These are phyloP conservation scores for Apoderus coryli DNA, from an alignment of 2,888 invertebrate genomes.

Conservation along the genomic window DNA sequence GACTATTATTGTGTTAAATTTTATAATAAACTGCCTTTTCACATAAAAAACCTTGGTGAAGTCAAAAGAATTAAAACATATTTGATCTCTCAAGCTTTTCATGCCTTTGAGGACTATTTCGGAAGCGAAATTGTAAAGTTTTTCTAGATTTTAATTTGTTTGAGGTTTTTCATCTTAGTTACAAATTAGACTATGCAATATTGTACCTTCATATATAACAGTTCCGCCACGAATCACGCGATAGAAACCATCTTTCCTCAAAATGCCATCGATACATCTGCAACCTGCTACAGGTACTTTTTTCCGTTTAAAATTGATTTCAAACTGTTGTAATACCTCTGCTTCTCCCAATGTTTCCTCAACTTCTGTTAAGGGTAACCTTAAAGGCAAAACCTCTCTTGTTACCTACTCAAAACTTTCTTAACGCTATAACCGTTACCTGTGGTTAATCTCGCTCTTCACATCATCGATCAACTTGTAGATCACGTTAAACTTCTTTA, in stretches of 20 bases:
- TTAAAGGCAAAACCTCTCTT: slow-evolving; percentile 4
- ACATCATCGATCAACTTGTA: slow-evolving; percentile 86
- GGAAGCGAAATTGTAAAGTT: too few relatives aligned
- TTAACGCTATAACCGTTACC: slow-evolving; percentile 18
- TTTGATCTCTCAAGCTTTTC: too few relatives aligned
- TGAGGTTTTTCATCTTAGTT: slow-evolving; percentile 2
- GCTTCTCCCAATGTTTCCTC: slow-evolving; percentile 77
- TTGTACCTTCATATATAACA: slow-evolving; percentile 57
- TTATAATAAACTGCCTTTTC: too few relatives aligned
- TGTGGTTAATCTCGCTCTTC: slow-evolving; percentile 57
- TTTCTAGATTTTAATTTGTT: too few relatives aligned
- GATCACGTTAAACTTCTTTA: slow-evolving; percentile 75
- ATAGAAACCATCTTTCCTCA: slow-evolving; percentile 53
- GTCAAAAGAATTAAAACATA: too few relatives aligned
- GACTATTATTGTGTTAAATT: too few relatives aligned
- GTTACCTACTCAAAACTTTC: not conserved
- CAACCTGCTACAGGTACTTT: slow-evolving; percentile 83
- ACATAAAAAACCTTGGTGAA: too few relatives aligned
- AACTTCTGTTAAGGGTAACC: slow-evolving; percentile 52
- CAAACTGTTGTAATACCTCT: slow-evolving; percentile 68
- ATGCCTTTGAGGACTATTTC: too few relatives aligned
- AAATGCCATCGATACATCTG: slow-evolving; percentile 60
- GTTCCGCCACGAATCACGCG: slow-evolving; percentile 52
- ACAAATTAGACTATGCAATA: too few relatives aligned
- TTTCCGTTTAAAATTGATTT: slow-evolving; percentile 62